Evolutionary conservation across 2,113 vertebrate genomes (phyloP).

Genomic region (Piprites chloris): DNA sequence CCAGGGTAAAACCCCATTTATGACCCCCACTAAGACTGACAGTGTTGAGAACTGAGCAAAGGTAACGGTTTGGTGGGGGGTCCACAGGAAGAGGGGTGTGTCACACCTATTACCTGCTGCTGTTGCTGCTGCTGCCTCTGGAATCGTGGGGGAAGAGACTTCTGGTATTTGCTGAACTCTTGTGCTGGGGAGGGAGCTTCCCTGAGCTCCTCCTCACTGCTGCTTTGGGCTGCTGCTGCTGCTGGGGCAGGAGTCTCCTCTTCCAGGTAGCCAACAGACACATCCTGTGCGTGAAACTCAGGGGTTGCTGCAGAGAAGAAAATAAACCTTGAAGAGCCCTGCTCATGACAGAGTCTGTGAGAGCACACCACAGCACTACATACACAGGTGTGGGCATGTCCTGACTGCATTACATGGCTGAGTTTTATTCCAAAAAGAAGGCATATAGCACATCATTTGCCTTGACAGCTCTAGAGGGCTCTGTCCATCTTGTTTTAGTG

Average conservation of each 20-base stretch:
- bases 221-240: slow-evolving; percentile 56
- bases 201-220: slow-evolving; percentile 81
- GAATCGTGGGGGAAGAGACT: slow-evolving; percentile 89
- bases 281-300: slow-evolving; percentile 70
- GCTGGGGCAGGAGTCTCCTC: slow-evolving; percentile 64
- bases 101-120: slow-evolving; percentile 72
- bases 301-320: slow-evolving; percentile 50
- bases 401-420: accelerated
- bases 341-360: not conserved
- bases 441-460: not conserved
- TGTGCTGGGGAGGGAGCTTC: slow-evolving; percentile 83
- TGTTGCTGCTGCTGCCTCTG: slow-evolving; percentile 83
- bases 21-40: not conserved
- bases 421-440: not conserved
- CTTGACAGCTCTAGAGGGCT: not conserved
- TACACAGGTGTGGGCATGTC: accelerated
- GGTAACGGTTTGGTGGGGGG: accelerated
- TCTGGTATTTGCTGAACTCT: slow-evolving; percentile 87
- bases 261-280: slow-evolving; percentile 69
- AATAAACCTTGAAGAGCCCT: not conserved
- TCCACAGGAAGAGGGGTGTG: not conserved
- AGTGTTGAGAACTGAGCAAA: not conserved
- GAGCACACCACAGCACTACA: not conserved
- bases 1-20: not conserved
- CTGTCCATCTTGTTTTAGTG: not conserved